Conservation (phyloP, 2,888 invertebrate species). For the Buathra laborator region DNA sequence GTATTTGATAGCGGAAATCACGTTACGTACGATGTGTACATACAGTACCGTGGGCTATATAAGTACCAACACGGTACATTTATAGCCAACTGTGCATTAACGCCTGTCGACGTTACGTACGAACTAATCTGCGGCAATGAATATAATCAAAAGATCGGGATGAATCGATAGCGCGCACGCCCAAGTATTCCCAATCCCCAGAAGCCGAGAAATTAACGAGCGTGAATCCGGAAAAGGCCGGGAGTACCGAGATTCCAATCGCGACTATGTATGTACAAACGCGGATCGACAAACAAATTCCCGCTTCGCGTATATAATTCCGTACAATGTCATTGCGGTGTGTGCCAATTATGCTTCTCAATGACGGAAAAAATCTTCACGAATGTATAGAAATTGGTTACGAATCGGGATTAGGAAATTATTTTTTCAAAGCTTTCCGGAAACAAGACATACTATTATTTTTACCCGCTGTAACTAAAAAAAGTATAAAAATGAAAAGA, state of each 20-base stretch:
- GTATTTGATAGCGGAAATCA: constrained; percentile 27
- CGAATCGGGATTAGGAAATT: no score
- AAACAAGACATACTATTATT: no score
- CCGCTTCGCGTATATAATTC: no score
- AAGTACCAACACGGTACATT: constrained; percentile 20
- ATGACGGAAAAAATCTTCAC: no score
- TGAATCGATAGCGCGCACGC: constrained; percentile 60
- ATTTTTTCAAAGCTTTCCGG: no score
- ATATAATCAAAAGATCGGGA: constrained; percentile 63
- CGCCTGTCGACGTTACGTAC: constrained; percentile 62
- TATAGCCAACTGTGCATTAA: constrained; percentile 50
- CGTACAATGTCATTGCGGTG: no score
- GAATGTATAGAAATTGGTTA: no score
- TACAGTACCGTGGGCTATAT: neutral
- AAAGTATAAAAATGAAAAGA: no score
- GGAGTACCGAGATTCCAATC: constrained; percentile 60
- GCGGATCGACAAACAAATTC: neutral
- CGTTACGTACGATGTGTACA: constrained; percentile 14
- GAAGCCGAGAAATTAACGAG: constrained; percentile 64
- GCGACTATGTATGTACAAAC: constrained; percentile 30
- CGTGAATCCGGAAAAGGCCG: constrained; percentile 71
- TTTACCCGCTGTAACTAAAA: no score
- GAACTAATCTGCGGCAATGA: constrained; percentile 58
- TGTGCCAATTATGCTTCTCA: no score
- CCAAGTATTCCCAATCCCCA: constrained; percentile 18